These are phyloP conservation scores for Hypanus sabinus DNA, from an alignment of 2,113 vertebrate genomes.

Conservation along the genomic window DNA sequence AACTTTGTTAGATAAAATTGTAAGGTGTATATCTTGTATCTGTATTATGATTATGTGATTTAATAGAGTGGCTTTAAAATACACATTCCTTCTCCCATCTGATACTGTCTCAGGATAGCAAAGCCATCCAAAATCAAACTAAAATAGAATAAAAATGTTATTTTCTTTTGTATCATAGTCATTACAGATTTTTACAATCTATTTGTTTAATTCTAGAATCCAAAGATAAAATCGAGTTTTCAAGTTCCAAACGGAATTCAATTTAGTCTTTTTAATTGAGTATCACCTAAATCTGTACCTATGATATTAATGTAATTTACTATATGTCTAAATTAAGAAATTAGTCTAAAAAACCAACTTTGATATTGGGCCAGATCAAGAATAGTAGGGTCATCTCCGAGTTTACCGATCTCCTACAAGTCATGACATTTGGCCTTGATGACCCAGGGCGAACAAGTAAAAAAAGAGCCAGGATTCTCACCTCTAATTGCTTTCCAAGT, in stretches of 20 bases:
- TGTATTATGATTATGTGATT: not conserved
- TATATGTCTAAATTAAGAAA: not conserved
- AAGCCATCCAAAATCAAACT: not conserved
- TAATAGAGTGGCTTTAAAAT: not conserved
- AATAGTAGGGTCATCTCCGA: not conserved
- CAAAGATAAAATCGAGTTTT: not conserved
- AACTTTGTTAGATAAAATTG: not conserved
- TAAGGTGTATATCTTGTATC: not conserved
- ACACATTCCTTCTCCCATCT: too few relatives aligned
- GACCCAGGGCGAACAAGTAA: not conserved
- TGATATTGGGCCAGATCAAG: not conserved
- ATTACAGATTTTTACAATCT: not conserved
- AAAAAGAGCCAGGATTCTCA: constrained; percentile 7
- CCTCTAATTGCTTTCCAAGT: not conserved
- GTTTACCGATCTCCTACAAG: not conserved
- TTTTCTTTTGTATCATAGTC: not conserved
- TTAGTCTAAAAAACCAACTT: not conserved
- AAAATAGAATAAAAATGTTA: not conserved
- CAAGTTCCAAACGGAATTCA: too few relatives aligned
- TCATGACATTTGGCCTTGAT: not conserved
- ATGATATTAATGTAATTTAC: too few relatives aligned
- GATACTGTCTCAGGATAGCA: not conserved
- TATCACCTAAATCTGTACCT: too few relatives aligned
- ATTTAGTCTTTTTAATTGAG: too few relatives aligned
- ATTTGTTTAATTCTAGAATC: not conserved